These are phyloP conservation scores for silkworm (Bombyx mori) DNA, from an alignment of 1,140 invertebrate species.

Conservation along the genomic window ASM3026992v2 NC_085107.1:16353501-16354000, in stretches of 20 bases:
- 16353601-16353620: constrained; percentile 90
- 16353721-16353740: constrained; percentile 69
- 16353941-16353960: constrained; percentile 84
- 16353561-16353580: constrained; percentile 93
- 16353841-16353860: constrained; percentile 80
- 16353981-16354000: constrained; percentile 90
- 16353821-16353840: constrained; percentile 87
- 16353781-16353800: constrained; percentile 86
- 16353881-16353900: constrained; percentile 47
- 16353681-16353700: background rate
- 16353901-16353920: constrained; percentile 77
- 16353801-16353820: constrained; percentile 89
- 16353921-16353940: constrained; percentile 92
- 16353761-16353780: constrained; percentile 92
- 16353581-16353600: constrained; percentile 93
- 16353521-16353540: constrained; percentile 86
- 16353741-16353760: constrained; percentile 87
- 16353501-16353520: constrained; percentile 78
- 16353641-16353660: constrained; percentile 83
- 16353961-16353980: constrained; percentile 93
- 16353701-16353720: background rate
- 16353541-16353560: constrained; percentile 90
- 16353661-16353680: background rate
- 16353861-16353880: constrained; percentile 63
- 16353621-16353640: constrained; percentile 79